Conservation (phyloP, 35 echinoderm and acorn worm species). For the Eucidaris tribuloides region DNA sequence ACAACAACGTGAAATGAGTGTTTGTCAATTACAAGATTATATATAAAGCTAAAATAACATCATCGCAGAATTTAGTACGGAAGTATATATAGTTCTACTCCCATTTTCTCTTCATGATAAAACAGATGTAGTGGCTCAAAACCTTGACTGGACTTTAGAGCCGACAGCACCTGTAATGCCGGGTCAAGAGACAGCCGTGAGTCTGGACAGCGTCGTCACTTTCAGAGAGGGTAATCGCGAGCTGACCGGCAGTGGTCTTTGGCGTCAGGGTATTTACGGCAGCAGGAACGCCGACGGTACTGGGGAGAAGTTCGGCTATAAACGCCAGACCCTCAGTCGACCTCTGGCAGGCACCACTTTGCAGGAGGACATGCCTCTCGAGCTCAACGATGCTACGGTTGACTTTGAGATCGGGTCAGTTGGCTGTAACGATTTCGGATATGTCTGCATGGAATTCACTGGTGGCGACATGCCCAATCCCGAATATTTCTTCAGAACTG, state of each 20-base stretch:
- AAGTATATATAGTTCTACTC: too few species aligned
- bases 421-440: slow-evolving; percentile 69
- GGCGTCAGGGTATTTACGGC: slow-evolving; percentile 64
- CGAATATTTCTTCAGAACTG: slow-evolving; percentile 49
- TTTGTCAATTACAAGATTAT: too few species aligned
- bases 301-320: slow-evolving; percentile 64
- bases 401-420: slow-evolving; percentile 76
- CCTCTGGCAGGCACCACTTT: background rate
- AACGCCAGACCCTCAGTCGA: slow-evolving; percentile 39
- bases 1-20: too few species aligned
- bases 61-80: too few species aligned
- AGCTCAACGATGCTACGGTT: background rate
- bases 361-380: background rate
- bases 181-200: slow-evolving; percentile 23
- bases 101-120: too few species aligned
- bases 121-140: slow-evolving; percentile 58
- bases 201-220: slow-evolving; percentile 33
- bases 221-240: slow-evolving; percentile 47
- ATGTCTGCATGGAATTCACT: slow-evolving; percentile 83
- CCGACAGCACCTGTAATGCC: slow-evolving; percentile 19
- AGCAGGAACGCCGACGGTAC: slow-evolving; percentile 50
- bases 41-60: too few species aligned
- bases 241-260: slow-evolving; percentile 51
- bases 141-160: slow-evolving; percentile 31
- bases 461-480: slow-evolving; percentile 66